Conservation (phyloP, 2,888 invertebrate genomes). For the Nephrotoma appendiculata region DNA sequence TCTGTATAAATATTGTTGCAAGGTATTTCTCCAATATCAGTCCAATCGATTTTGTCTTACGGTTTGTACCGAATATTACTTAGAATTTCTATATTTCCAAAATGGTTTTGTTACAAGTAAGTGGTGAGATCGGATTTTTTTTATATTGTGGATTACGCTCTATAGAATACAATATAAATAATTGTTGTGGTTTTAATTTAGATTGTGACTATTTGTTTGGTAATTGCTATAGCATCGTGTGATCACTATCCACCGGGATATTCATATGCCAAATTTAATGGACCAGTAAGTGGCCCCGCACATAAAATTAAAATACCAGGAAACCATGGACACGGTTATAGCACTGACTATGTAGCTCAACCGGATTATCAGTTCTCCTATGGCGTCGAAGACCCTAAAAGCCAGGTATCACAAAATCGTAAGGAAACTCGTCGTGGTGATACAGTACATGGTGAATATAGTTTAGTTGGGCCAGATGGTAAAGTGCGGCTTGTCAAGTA, state of each 20-base stretch:
- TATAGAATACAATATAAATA: background rate
- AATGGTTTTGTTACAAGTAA: background rate
- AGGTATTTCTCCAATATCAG: background rate
- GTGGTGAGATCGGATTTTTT: background rate
- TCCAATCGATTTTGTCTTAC: background rate
- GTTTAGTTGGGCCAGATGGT: conserved; percentile 60
- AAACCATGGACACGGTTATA: conserved; percentile 29
- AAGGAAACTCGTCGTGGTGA: conserved; percentile 59
- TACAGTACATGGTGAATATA: conserved; percentile 56
- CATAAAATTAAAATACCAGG: conserved; percentile 25
- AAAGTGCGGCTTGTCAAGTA: conserved; percentile 56
- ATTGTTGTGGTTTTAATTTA: background rate
- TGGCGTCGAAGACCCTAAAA: conserved; percentile 58
- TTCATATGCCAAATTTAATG: conserved; percentile 56
- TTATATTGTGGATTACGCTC: background rate
- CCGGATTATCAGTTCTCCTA: conserved; percentile 64
- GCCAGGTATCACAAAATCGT: conserved; percentile 57
- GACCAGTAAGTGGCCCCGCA: conserved; percentile 54
- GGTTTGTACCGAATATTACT: background rate
- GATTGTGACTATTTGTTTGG: background rate
- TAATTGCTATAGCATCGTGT: conserved; percentile 4
- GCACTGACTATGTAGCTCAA: conserved; percentile 49
- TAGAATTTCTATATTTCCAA: background rate
- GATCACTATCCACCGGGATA: conserved; percentile 39
- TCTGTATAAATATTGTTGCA: conserved; percentile 1